phyloP scores from a whole-genome alignment of 2,113 vertebrate species.

The Haliaeetus leucogaster region DNA sequence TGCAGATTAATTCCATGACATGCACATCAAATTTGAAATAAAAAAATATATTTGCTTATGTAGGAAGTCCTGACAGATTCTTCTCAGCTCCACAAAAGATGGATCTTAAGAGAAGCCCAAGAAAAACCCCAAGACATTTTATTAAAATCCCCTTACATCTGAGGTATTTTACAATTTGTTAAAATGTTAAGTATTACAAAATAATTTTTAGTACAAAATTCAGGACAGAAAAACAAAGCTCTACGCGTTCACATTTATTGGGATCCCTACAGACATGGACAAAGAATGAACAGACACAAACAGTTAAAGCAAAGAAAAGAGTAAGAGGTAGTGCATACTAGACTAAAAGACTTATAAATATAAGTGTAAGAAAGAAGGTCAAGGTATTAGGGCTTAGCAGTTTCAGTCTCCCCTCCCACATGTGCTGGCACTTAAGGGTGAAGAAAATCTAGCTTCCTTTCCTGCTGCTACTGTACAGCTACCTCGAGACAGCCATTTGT shows the following conservation, averaged over 20 bases:
- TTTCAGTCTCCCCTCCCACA: neutral
- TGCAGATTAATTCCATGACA: neutral
- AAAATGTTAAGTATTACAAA: neutral
- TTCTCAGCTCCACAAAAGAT: neutral
- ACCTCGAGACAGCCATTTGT: neutral
- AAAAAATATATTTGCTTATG: neutral
- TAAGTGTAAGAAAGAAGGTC: neutral
- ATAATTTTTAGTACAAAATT: neutral
- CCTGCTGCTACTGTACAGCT: neutral
- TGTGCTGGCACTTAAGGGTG: neutral
- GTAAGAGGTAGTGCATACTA: neutral
- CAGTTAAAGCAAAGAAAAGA: neutral
- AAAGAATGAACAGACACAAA: neutral
- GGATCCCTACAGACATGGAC: neutral
- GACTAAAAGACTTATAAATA: neutral
- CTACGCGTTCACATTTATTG: rapidly evolving
- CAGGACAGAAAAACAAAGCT: neutral
- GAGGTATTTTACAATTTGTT: neutral
- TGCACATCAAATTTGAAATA: neutral
- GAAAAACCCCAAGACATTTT: neutral
- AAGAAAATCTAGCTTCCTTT: neutral
- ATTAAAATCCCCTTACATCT: neutral
- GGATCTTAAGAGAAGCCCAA: neutral
- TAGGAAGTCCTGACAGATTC: neutral
- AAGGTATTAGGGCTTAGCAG: neutral